Evolutionary conservation across 1,140 invertebrate genomes (phyloP).

Genomic region (Patella vulgata): DNA sequence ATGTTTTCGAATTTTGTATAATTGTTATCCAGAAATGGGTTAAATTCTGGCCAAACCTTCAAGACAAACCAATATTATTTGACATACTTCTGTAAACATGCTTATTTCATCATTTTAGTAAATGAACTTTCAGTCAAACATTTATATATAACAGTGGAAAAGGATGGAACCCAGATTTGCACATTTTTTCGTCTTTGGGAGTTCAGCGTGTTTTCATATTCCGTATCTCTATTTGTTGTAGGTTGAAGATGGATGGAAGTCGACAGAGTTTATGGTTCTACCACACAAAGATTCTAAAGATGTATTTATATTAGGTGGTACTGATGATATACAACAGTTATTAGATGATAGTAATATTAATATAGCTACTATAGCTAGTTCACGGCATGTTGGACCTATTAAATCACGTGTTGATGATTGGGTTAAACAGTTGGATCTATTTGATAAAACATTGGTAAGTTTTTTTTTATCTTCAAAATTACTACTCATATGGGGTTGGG

Average conservation of each 20-base stretch:
- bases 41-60: neutral
- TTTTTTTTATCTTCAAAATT: no score
- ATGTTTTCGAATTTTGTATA: no score
- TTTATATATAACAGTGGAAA: no score
- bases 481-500: no score
- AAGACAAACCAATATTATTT: neutral
- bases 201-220: no score
- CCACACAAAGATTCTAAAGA: constrained; percentile 74
- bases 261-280: constrained; percentile 64
- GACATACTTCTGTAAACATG: neutral
- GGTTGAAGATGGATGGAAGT: constrained; percentile 68
- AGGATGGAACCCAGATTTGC: no score
- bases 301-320: constrained; percentile 81
- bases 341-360: constrained; percentile 88
- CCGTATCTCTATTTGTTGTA: no score
- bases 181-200: no score
- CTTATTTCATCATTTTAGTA: no score
- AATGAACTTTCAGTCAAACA: no score
- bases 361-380: constrained; percentile 85
- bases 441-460: constrained; percentile 78
- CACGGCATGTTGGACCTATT: constrained; percentile 83
- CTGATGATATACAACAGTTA: constrained; percentile 84
- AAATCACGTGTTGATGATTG: constrained; percentile 84
- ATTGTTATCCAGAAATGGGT: neutral
- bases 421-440: constrained; percentile 78